Base-by-base conservation (phyloP, 2,113 vertebrate genomes). In the Rhabdornis inornatus region DNA sequence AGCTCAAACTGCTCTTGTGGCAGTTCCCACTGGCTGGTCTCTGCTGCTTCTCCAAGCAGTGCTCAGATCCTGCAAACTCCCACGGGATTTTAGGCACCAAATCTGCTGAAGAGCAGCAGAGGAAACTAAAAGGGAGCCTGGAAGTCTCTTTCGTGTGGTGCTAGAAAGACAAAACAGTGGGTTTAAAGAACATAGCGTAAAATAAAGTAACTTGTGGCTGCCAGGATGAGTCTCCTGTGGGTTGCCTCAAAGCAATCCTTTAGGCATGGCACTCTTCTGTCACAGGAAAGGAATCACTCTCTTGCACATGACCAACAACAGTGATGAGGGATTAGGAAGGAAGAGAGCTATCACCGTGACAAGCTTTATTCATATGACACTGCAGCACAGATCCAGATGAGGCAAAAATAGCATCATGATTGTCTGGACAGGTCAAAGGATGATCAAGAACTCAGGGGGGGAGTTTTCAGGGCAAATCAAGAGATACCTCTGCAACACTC, bases 201-300 rank as follows among this genome's bases (percentile, higher is more conserved):
- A 83, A 74, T 10, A 16, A 15, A 30, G 20, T 39, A 69, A 61
- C 23, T 64, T 44, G 19, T 8, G 40, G 18, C 56, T 83, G 47
- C 60, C 56, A 56, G 40, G 37, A 42, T 68, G 39, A 44, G 90
- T 70, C 42, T 91, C 16, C 39, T 2, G 0, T 20, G 33, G 22
- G 30, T 44, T 87, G 57, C 15, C 45, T 69, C 53, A 70, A 93
- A 83, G 8, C 52, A 88, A 83, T 75, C 22, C 40, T 83, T 49
- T 30, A 86, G 76, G 72, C 82, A 81, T 56, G 76, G 42, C 64
- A 75, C 27, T 59, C 40, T 35, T 64, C 60, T 10, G 4, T 47
- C 52, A 63, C 60, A 92, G 90, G 85, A 90, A 86, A 78, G 60
- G 68, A 93, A 79, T 92, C 85, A 83, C 37, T 70, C 12, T 72